Evolutionary conservation across 2,797 vertebrate genomes (phyloP), one percentile per base, ranked within the genome.

Genomic region (Tamandua tetradactyla): DNA sequence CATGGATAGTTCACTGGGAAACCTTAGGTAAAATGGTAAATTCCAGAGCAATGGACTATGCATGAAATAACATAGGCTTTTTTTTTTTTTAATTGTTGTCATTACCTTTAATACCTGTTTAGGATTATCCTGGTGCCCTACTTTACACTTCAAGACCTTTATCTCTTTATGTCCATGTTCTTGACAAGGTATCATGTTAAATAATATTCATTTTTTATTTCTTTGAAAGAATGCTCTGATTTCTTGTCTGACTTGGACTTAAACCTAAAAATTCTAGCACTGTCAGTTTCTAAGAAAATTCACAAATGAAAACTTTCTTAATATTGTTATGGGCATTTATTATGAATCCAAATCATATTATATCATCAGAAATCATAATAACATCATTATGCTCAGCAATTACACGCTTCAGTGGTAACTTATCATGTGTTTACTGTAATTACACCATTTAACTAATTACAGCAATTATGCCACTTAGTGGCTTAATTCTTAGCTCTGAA

Each of bases 361-460:
- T 85, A 78, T 74, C 89, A 40, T 89, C 75, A 42, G 84, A 91
- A 91, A 83, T 94, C 66, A 68, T 91, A 80, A 83, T 89, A 93
- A 91, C n/a, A 87, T 42, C 89, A 91, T 91, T 89, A 80, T 62
- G 13, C 27, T 87, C 47, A 76, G 87, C 71, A 95, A 90, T 93
- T 91, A 81, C 40, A 52, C 47, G 89, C 91, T 82, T 87, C 86
- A 30, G 69, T 7, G n/a, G 91, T 18, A 87, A 57, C 75, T 71
- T 68, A 75, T 82, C 76, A 3, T 84, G 80, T 92, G 55, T 96
- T 96, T 80, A 87, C 93, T 95, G 49, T 95, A 95, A 97, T 96
- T 95, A 95, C n/a, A 57, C 61, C 76, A 93, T 95, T 95, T 95
- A 93, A 91, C 75, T 96, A 95, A 95, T 96, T 91, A 74, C 40